phyloP scores from a whole-genome alignment of 2,888 invertebrate species.

The Timema podura region DNA sequence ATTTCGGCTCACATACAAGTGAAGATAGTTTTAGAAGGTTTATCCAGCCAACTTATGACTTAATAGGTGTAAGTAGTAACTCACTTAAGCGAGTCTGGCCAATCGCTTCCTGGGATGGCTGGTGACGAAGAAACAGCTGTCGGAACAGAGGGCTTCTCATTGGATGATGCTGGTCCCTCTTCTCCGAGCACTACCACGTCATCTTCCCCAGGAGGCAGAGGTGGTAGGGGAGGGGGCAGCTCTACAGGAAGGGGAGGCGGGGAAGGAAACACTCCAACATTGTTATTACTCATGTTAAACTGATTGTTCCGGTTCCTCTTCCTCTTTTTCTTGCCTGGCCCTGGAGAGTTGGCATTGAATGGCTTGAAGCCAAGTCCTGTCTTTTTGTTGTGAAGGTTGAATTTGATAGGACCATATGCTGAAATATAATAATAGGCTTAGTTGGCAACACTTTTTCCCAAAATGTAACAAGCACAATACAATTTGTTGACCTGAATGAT shows the following conservation, averaged over 20 bases:
- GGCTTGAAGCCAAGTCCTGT: constrained; percentile 39
- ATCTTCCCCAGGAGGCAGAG: constrained; percentile 48
- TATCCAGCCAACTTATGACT: not conserved
- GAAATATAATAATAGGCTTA: constrained; percentile 30
- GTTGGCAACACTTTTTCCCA: too few species aligned
- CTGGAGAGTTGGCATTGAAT: constrained; percentile 43
- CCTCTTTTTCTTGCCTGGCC: constrained; percentile 72
- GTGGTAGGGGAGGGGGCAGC: constrained; percentile 44
- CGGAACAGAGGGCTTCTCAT: constrained; percentile 24
- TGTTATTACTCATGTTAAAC: constrained; percentile 41
- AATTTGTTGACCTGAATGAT: not conserved
- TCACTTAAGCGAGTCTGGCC: constrained; percentile 70
- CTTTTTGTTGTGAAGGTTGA: constrained; percentile 50
- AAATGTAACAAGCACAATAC: too few species aligned
- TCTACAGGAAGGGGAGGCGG: constrained; percentile 50
- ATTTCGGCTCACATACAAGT: not conserved
- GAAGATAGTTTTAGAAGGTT: not conserved
- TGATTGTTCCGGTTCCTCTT: constrained; percentile 58
- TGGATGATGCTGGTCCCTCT: not conserved
- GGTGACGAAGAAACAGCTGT: constrained; percentile 41
- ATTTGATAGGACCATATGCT: constrained; percentile 51
- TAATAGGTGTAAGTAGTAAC: constrained; percentile 12
- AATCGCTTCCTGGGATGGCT: constrained; percentile 54
- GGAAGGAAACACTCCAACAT: constrained; percentile 43
- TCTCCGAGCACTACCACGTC: not conserved